phyloP scores from a whole-genome alignment of 2,888 invertebrate genomes.

The Tetragnatha montana region DNA sequence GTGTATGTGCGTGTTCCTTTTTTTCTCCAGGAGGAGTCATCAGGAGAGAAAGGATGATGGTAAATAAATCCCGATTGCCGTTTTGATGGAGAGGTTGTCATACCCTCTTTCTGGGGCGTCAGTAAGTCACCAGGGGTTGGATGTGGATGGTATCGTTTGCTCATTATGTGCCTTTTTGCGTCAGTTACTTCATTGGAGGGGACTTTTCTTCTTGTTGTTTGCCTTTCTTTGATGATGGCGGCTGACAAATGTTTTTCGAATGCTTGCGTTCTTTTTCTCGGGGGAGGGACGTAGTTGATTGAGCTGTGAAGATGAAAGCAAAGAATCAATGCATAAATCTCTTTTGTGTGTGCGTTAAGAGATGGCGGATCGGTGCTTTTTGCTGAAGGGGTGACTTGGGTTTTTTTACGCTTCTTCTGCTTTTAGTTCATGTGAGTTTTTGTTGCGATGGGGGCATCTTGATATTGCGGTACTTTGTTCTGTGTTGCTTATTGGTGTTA shows the following conservation, averaged over 20 bases:
- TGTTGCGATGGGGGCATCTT: background rate
- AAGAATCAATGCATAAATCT: background rate
- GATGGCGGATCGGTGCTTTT: no score
- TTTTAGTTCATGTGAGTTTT: background rate
- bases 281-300: background rate
- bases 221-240: background rate
- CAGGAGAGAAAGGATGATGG: constrained; percentile 33
- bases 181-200: background rate
- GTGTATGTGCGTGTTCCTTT: constrained; percentile 51
- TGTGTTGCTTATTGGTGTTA: no score
- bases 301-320: background rate
- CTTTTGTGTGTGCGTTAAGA: no score
- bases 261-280: background rate
- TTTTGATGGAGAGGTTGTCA: constrained; percentile 60
- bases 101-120: constrained; percentile 32
- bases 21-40: constrained; percentile 25
- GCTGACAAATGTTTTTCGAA: background rate
- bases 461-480: background rate
- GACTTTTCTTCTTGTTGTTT: background rate
- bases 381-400: background rate
- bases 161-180: constrained; percentile 33
- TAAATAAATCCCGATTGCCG: constrained; percentile 55
- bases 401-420: constrained; percentile 26
- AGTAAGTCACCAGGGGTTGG: constrained; percentile 30
- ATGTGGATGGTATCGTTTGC: background rate